Percentiles rank a stretch among this genome's conserved stretches.
These are phyloP conservation scores for Oscheius myriophilus DNA, from an alignment of 2,888 invertebrate species.

Conservation along the genomic window DNA sequence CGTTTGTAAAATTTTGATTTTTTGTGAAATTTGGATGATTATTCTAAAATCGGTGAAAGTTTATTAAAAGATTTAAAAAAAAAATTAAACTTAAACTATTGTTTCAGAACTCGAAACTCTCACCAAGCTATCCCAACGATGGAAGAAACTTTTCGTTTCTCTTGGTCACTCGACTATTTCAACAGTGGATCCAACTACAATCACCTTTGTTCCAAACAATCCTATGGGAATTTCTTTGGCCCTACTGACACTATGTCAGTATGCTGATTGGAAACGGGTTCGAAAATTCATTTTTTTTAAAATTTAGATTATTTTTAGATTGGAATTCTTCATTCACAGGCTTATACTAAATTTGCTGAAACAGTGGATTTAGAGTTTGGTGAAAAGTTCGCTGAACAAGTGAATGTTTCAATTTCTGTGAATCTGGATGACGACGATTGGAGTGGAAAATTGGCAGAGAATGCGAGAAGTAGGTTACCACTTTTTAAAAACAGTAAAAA, in stretches of 20 bases:
- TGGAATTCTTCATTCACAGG: background rate
- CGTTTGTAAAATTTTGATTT: too few species aligned
- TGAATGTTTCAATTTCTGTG: constrained; percentile 6
- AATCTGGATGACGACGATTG: constrained; percentile 6
- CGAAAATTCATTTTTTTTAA: too few species aligned
- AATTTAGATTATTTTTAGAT: background rate
- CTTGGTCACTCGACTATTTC: constrained; percentile 14
- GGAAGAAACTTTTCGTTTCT: constrained; percentile 41
- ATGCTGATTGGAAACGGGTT: constrained; percentile 17
- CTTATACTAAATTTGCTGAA: too few species aligned
- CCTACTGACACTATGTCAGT: background rate
- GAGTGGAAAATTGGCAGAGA: constrained; percentile 1
- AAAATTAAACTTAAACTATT: background rate
- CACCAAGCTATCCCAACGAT: constrained; percentile 37
- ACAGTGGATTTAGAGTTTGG: too few species aligned
- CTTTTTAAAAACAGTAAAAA: too few species aligned
- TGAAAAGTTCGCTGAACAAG: constrained; percentile 7
- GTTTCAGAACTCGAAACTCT: constrained; percentile 43
- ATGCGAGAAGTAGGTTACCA: constrained; percentile 9
- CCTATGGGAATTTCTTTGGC: constrained; percentile 7
- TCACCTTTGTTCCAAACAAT: constrained; percentile 19
- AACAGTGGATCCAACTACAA: background rate
- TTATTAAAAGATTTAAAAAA: too few species aligned
- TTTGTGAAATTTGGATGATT: too few species aligned
- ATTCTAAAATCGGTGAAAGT: too few species aligned